Conservation (phyloP, 2,797 vertebrate species). For the Clarias laeviceps region DNA sequence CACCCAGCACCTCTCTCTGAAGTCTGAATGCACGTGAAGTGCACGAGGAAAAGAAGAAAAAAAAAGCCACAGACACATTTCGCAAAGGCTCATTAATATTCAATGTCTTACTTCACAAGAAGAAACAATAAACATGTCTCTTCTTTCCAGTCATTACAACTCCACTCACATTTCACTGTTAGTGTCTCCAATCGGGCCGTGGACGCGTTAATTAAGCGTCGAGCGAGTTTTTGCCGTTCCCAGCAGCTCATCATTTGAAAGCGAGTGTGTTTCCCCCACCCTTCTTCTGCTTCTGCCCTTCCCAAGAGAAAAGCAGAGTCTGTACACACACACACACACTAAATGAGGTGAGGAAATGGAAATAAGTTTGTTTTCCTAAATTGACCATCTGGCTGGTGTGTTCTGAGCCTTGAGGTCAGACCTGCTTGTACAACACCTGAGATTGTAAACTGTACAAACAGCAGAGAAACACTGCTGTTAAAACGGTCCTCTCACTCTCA, state of each 20-base stretch:
- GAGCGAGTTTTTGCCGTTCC: slow-evolving; percentile 27
- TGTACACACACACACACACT: slow-evolving; percentile 23
- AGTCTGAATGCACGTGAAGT: slow-evolving; percentile 32
- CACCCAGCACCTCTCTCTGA: slow-evolving; percentile 21
- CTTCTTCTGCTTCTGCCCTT: background rate
- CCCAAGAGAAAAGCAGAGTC: background rate
- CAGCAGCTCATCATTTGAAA: slow-evolving; percentile 10
- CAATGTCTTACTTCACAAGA: slow-evolving; percentile 34
- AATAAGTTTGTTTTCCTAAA: slow-evolving; percentile 34
- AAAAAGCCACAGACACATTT: slow-evolving; percentile 14
- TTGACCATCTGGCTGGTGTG: slow-evolving; percentile 17
- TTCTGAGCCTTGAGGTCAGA: slow-evolving; percentile 16
- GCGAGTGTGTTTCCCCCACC: background rate
- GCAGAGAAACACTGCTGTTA: background rate
- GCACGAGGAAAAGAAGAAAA: background rate
- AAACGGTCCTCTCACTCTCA: background rate
- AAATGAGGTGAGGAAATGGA: slow-evolving; percentile 33
- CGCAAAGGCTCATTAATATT: slow-evolving; percentile 38
- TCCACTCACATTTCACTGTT: slow-evolving; percentile 20
- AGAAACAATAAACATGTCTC: slow-evolving; percentile 42
- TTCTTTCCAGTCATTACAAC: slow-evolving; percentile 28
- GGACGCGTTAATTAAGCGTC: slow-evolving; percentile 42
- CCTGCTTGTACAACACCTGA: slow-evolving; percentile 18
- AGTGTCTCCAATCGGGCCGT: slow-evolving; percentile 23
- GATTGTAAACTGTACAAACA: background rate